Base-by-base conservation (phyloP, 2,797 vertebrate genomes). In the Pristis pectinata region DNA sequence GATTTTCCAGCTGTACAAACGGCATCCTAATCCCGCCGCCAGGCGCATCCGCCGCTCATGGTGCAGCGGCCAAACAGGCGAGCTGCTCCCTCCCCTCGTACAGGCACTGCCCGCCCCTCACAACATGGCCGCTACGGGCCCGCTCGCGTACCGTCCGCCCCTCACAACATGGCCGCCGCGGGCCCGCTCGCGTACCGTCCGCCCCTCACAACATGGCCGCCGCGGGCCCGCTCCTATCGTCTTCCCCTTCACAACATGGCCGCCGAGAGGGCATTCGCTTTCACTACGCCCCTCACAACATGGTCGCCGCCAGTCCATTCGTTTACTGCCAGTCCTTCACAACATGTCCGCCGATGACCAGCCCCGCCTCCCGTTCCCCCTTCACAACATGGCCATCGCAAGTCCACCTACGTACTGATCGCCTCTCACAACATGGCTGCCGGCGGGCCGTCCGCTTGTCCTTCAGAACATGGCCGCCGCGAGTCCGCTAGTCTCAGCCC, bases 1-100 rank as follows among this genome's bases (percentile, higher is more conserved):
- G 96, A 96, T 97, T 96, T 94, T 97, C 97, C 95, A 96, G 97
- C 96, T 97, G 96, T 94, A 96, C 96, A 95, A 97, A 98, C 96
- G 98, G 98, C 97, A 98, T 98, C 98, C 97, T 98, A 96, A 95
- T 96, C 95, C 95, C 95, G 95, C 95, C 94, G 67, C 95, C 94
- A 67, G 92, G 67, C 76, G 70, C 87, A 83, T 94, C 79, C 53
- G 27, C 79, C 83, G 85, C 93, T 3, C 94, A 49, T 94, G 27
- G 34, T 41, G 72, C 13, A 34, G 61, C 77, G 10, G 77, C 13
- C 2, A 7, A 70, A 0, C 34, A 19, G 5, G 72, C 72, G 9
- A 11, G n/a, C 27, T 70, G 79, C 77, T 95, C 95, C 96, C 95
- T 96, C 95, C 61, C 41, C 94, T 85, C 95, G n/a, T 74, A 0